A percentile compares a stretch with the other conserved stretches of the same genome.
Conservation (phyloP, 1,140 invertebrate species). For the Lamellibrachia luymesi region DNA sequence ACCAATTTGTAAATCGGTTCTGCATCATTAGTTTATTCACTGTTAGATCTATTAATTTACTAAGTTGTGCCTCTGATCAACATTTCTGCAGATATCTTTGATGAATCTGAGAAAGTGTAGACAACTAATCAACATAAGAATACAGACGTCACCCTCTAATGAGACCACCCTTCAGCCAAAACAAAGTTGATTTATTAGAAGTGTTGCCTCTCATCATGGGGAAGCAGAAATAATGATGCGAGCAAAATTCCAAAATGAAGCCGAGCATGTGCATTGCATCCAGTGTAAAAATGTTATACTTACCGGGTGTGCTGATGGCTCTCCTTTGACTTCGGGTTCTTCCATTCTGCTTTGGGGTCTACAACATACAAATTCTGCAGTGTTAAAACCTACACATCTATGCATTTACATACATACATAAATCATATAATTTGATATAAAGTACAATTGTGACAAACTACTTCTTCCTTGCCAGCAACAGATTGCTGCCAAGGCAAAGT, state of each 20-base stretch:
- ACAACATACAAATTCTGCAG: background rate
- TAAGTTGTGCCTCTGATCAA: background rate
- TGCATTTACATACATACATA: too few species aligned
- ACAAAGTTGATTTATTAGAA: background rate
- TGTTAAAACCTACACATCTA: too few species aligned
- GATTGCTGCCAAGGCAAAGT: too few species aligned
- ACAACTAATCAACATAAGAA: background rate
- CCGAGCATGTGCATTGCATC: background rate
- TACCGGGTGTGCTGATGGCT: background rate
- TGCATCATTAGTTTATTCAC: background rate
- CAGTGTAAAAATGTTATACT: background rate
- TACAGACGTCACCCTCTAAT: too few species aligned
- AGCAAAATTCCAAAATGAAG: background rate
- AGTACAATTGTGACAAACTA: too few species aligned
- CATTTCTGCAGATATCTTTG: conserved; percentile 2
- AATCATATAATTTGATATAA: too few species aligned
- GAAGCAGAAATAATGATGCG: background rate
- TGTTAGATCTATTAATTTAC: background rate
- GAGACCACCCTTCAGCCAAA: background rate
- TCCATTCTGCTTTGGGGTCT: background rate
- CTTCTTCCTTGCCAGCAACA: too few species aligned
- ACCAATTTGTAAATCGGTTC: background rate
- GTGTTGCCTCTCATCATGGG: background rate
- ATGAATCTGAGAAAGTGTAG: background rate
- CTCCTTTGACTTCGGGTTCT: background rate